phyloP scores from a whole-genome alignment of 37 sponge, comb jelly and placozoan species.

The Eunapius fragilis region DNA sequence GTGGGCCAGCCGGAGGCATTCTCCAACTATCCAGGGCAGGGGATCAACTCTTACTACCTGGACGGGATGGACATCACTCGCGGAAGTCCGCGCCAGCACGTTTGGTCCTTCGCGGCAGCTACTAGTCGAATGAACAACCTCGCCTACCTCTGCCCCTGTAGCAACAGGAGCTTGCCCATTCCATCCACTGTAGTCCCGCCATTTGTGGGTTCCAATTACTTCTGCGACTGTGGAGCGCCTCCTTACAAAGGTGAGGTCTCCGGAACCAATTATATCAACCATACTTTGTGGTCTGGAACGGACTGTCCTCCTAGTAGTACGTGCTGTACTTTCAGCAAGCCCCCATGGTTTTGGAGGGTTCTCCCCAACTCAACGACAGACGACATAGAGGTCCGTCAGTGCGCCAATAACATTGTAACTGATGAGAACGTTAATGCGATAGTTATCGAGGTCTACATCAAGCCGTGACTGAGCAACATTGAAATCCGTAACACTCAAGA shows the following conservation, averaged over 20 bases:
- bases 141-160: background rate
- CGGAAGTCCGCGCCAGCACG: constrained; percentile 24
- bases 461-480: background rate
- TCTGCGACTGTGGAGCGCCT: constrained; percentile 7
- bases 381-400: constrained; percentile 2
- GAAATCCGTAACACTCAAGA: background rate
- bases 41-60: constrained; percentile 1
- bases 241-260: background rate
- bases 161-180: background rate
- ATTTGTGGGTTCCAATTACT: constrained; percentile 12
- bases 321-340: constrained; percentile 29
- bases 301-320: constrained; percentile 16
- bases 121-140: background rate
- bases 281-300: constrained; percentile 29
- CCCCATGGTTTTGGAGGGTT: constrained; percentile 33
- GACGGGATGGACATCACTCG: constrained; percentile 36
- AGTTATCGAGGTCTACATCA: constrained; percentile 19
- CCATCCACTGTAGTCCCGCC: background rate
- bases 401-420: constrained; percentile 1
- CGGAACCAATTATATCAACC: background rate
- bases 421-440: constrained; percentile 4
- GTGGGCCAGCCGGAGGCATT: background rate
- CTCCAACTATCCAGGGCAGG: background rate
- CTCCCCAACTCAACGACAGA: constrained; percentile 11
- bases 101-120: constrained; percentile 19